Evolutionary conservation across 2,888 invertebrate genomes (phyloP).

Genomic region (Phanerotoma sp.): DNA sequence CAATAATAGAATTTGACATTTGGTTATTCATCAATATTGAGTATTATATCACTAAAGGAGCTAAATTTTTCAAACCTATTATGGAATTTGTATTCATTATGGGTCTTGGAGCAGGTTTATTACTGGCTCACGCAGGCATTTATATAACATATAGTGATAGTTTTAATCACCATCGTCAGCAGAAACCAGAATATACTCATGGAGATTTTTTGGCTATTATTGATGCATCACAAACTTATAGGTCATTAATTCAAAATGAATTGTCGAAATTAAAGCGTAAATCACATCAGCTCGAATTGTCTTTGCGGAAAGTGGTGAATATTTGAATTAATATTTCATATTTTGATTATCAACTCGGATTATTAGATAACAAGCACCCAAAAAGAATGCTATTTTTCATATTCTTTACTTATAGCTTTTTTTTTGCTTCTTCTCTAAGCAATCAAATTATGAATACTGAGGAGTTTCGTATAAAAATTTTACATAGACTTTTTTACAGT

Average conservation of each 20-base stretch:
- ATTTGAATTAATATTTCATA: too few relatives aligned
- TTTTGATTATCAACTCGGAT: too few relatives aligned
- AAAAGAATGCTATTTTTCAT: too few relatives aligned
- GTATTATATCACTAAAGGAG: conserved; percentile 18
- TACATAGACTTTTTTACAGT: too few relatives aligned
- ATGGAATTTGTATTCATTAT: conserved; percentile 32
- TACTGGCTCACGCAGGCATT: not conserved
- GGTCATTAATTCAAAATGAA: conserved; percentile 28
- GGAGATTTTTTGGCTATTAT: conserved; percentile 22
- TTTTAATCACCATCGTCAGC: not conserved
- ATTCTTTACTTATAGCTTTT: too few relatives aligned
- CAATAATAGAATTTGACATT: conserved; percentile 36
- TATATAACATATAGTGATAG: not conserved
- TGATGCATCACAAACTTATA: conserved; percentile 24
- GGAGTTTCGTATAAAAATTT: too few relatives aligned
- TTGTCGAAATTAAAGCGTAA: conserved; percentile 35
- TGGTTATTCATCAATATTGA: conserved; percentile 37
- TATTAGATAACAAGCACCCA: too few relatives aligned
- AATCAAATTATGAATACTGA: too few relatives aligned
- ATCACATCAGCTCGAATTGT: conserved; percentile 35
- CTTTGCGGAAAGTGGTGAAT: conserved; percentile 38
- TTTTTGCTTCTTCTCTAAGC: too few relatives aligned
- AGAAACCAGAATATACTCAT: conserved; percentile 9
- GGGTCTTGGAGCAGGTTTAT: conserved; percentile 36
- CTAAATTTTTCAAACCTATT: conserved; percentile 26